Percentiles rank a stretch among this genome's conserved stretches.
These are phyloP conservation scores for Lasioglossum albipes DNA, from an alignment of 1,140 invertebrate species.

Conservation along the genomic window DNA sequence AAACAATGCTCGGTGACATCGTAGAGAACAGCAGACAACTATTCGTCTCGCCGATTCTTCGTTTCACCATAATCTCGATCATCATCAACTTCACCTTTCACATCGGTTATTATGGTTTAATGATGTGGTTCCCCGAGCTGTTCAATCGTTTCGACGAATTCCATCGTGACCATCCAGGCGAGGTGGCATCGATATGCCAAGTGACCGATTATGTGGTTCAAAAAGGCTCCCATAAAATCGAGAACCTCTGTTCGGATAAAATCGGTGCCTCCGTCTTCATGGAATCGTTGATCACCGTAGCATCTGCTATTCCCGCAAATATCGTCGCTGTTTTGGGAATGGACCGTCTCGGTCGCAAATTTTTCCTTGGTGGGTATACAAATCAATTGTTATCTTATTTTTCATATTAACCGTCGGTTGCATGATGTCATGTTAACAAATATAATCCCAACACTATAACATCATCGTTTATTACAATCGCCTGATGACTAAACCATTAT, in stretches of 20 bases:
- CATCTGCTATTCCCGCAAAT: slow-evolving; percentile 91
- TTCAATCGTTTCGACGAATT: slow-evolving; percentile 93
- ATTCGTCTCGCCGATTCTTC: slow-evolving; percentile 88
- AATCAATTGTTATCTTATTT: too few relatives aligned
- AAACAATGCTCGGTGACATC: slow-evolving; percentile 87
- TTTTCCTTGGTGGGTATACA: slow-evolving; percentile 86
- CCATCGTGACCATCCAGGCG: slow-evolving; percentile 79
- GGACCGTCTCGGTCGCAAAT: slow-evolving; percentile 92
- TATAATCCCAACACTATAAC: too few relatives aligned
- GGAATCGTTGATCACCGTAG: slow-evolving; percentile 92
- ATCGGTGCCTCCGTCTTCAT: slow-evolving; percentile 89
- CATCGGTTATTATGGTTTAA: slow-evolving; percentile 93
- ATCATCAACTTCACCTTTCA: slow-evolving; percentile 94
- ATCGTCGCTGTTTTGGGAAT: slow-evolving; percentile 88
- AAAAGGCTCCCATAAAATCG: slow-evolving; percentile 82
- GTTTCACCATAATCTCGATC: slow-evolving; percentile 90
- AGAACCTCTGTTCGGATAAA: slow-evolving; percentile 84
- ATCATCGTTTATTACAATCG: too few relatives aligned
- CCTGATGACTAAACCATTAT: too few relatives aligned
- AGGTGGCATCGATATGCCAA: slow-evolving; percentile 86
- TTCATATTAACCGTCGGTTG: too few relatives aligned
- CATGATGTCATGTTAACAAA: too few relatives aligned
- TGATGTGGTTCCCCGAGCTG: slow-evolving; percentile 96
- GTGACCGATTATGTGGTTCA: slow-evolving; percentile 88
- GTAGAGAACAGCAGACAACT: slow-evolving; percentile 89